A percentile compares a stretch with the other conserved stretches of the same genome.
phyloP scores from a whole-genome alignment of 2,888 invertebrate species.

The Zaprionus obscuricornis region DNA sequence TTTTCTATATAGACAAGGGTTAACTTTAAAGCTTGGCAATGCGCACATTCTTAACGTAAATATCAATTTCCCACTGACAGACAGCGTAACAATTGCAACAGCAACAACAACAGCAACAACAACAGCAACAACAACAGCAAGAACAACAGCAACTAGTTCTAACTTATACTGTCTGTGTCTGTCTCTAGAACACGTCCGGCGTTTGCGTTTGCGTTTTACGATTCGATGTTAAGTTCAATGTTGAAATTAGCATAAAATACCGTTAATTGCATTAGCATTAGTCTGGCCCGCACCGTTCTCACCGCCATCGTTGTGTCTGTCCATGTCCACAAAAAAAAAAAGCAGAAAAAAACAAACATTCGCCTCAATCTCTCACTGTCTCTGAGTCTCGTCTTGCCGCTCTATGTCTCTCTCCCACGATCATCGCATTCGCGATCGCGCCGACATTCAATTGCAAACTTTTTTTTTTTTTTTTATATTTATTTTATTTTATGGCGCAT shows the following conservation, averaged over 20 bases:
- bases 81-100: neutral
- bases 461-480: conserved; percentile 16
- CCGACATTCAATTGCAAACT: conserved; percentile 52
- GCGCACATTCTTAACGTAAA: conserved; percentile 51
- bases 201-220: conserved; percentile 30
- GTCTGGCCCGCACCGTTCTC: conserved; percentile 43
- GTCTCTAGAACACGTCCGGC: conserved; percentile 52
- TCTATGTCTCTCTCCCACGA: conserved; percentile 41
- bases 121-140: conserved; percentile 7
- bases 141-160: conserved; percentile 39
- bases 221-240: conserved; percentile 81
- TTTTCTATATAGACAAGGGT: no score
- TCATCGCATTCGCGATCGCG: conserved; percentile 19
- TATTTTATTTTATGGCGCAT: conserved; percentile 57
- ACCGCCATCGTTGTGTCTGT: no score
- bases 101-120: conserved; percentile 7
- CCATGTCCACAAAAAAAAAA: neutral
- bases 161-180: conserved; percentile 39
- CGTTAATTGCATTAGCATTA: conserved; percentile 80
- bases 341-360: neutral
- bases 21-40: no score
- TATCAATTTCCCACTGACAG: conserved; percentile 59
- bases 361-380: neutral
- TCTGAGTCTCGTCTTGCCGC: neutral
- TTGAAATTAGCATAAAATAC: conserved; percentile 81